Percentiles rank a stretch among this genome's conserved stretches.
Evolutionary conservation across 1,140 invertebrate species (phyloP).

Genomic region (Drosophila bocki): DNA sequence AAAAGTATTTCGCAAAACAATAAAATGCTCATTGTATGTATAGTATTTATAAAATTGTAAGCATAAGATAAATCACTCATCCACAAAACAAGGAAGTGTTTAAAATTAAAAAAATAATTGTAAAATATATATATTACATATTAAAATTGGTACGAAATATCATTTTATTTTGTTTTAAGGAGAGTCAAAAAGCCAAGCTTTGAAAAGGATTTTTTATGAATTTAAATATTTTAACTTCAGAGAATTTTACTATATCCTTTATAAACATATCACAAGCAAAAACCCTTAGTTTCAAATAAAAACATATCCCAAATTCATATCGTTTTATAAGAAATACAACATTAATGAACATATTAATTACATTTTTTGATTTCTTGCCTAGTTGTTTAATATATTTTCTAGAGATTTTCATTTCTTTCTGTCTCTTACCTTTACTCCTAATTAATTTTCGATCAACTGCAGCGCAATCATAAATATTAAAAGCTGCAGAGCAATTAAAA

Average conservation of each 20-base stretch:
- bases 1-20: constrained; percentile 49
- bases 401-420: not conserved
- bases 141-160: not conserved
- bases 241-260: not conserved
- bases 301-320: constrained; percentile 24
- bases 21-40: constrained; percentile 76
- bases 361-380: not conserved
- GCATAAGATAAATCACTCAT: constrained; percentile 26
- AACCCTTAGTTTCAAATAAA: not conserved
- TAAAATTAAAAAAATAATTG: constrained; percentile 12
- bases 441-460: not conserved
- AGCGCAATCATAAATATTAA: constrained; percentile 9
- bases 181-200: not conserved
- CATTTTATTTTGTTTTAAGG: not conserved
- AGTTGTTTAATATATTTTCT: not conserved
- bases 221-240: not conserved
- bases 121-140: constrained; percentile 19
- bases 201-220: not conserved
- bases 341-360: not conserved
- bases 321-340: not conserved
- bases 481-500: constrained; percentile 7
- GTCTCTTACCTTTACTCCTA: not conserved
- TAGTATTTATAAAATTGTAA: constrained; percentile 41
- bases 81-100: not conserved
- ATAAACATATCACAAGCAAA: not conserved